Base-by-base conservation (phyloP, 2,888 invertebrate genomes). In the Cantharis flavilabris region DNA sequence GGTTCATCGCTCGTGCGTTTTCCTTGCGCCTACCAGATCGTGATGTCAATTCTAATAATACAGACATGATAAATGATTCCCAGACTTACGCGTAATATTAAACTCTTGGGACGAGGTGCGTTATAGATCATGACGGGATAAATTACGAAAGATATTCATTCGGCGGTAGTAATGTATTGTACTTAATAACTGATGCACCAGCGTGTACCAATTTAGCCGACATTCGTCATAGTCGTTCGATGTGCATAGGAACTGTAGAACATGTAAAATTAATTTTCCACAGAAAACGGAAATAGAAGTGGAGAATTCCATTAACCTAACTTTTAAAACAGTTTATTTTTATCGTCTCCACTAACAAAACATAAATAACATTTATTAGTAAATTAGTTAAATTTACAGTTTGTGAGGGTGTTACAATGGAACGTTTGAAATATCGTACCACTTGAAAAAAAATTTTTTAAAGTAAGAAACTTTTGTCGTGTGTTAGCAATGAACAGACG, bases 1-100 rank as follows among this genome's bases (percentile, higher is more conserved):
- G 78, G 81, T 79, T 78, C 80, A 78, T 77, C 82, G 85, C 81
- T 89, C 89, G 89, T 90, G 87, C 87, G 87, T 89, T 89, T 89
- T 89, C 89, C 88, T 89, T 88, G 86, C 86, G 86, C 86, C 83
- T 85, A 86, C 89, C 88, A 89, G 89, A 88, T 88, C 90, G 89
- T 85, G 86, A 90, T 87, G 83, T 83, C 83, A 83, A 81, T 82
- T 82, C 82, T 82, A 83, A 82, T 82, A 81, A 82, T 82, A 82
- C 73, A 75, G 79, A 67, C 79, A 79, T 82, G 81, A 83, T 83
- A 81, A 84, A 83, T 83, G 83, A 82, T 82, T 80, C 82, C 82
- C 76, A 80, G 81, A 78, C 80, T 81, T 78, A 78, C 80, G 81
- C 80, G 76, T 80, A 78, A 82, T 82, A 83, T 83, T 82, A 82